Base-by-base conservation (phyloP, 1,140 invertebrate species). In the Proctacanthus coquilletti region DNA sequence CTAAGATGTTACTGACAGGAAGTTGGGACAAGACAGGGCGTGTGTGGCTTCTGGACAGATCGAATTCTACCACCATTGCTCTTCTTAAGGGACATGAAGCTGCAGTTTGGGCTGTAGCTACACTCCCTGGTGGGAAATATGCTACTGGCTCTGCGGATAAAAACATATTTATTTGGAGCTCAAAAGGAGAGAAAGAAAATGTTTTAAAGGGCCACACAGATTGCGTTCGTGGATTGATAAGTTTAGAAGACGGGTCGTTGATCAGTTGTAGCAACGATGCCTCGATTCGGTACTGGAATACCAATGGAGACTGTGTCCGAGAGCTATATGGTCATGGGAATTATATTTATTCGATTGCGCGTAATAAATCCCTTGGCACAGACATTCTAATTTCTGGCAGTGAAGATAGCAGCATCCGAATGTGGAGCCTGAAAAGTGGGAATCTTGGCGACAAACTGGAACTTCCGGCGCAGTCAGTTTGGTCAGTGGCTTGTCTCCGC, bases 241-340 rank as follows among this genome's bases (percentile, higher is more conserved):
- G 77, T 2, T 54, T 91, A 3, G 71, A 69, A 35, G 63, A 70
- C 17, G 64, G 74, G 18, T 71, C 79, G 32, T 84, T 95, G 55
- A 53, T 93, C 11, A 92, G 87, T 21, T 88, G 84, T 52, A 75
- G 84, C 15, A 98, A 97, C 63, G 93, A 98, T 70, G 79, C 80
- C 0, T 72, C 78, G 3, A 67, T 96, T 11, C 73, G 78, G 48
- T 65, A 77, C 21, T 96, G 92, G 92, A 74, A 75, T 20, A 68
- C 70, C 32, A 68, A 69, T 39, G 87, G 88, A 39, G 74, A 80
- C 48, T 85, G 83, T 58, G 50, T 91, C 3, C 69, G 75, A 21
- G 75, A 74, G n/a, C 77, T 77, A 50, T 75, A 74, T 58, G 84
- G 84, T 0, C 88, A 93, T 52, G 71, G 74, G 29, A 81, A 80